Base-by-base conservation (phyloP, 1,140 invertebrate genomes). In the Drosophila bifasciata region DNA sequence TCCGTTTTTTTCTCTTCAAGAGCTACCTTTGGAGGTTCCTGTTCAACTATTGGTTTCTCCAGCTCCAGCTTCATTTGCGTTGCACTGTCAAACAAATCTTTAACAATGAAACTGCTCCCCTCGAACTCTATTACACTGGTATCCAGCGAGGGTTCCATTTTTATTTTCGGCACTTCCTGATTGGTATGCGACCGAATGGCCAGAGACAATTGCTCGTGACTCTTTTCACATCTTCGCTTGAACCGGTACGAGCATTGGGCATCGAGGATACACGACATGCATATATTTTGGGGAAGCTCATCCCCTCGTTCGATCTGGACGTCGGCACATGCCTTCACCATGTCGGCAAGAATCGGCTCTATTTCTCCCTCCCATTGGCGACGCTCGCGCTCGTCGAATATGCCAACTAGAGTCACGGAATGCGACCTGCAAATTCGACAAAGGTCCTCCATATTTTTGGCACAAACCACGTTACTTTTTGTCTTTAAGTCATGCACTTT, bases 201-300 rank as follows among this genome's bases (percentile, higher is more conserved):
- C 23, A 25, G 13, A 9, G 17, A 68, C 19, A 57, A 68, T 11
- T 69, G 28, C 13, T 39, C 23, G 17, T 69, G 23, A 50, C 44
- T 69, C 16, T 32, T 36, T 13, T 69, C 66, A 25, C 66, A 69
- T 16, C 44, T 36, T 1, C 44, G 63, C 19, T 69, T 69, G 13
- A 69, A 69, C 15, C 63, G 53, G 21, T 57, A 69, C 2, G 66
- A 36, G 7, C 36, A 43, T 13, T 56, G 51, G 9, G 66, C 63
- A 3, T 68, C 63, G 23, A 68, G 45, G 6, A 68, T 15, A 15
- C 66, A 69, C n/a, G 64, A 19, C 40, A 48, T 43, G 51, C 66
- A 69, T 5, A 68, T 69, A 13, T 69, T 68, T 16, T 69, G 63
- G 0, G 66, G 51, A 32, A 69, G 21, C 0, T 23, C 19, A 49